These are phyloP conservation scores for Actias luna DNA, from an alignment of 2,888 invertebrate genomes.

Conservation along the genomic window DNA sequence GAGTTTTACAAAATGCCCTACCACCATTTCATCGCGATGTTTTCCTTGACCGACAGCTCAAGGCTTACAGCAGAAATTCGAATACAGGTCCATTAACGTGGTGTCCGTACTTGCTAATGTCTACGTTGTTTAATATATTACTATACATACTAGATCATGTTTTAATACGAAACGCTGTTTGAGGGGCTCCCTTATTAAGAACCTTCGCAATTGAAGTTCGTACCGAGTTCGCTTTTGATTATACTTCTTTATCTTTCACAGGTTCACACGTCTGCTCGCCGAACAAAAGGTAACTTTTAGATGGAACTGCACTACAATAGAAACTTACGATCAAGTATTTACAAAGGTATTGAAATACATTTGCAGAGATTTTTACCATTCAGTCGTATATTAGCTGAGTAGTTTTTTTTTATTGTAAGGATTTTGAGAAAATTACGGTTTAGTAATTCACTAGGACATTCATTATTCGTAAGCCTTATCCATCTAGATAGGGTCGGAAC, in stretches of 20 bases:
- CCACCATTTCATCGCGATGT: no score
- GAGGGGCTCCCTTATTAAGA: constrained; percentile 8
- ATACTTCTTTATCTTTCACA: constrained; percentile 1
- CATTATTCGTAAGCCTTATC: no score
- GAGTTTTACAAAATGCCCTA: no score
- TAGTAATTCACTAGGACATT: no score
- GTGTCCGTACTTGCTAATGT: no score
- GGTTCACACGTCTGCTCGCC: constrained; percentile 2
- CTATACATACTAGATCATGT: not conserved
- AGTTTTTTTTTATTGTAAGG: no score
- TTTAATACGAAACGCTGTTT: not conserved
- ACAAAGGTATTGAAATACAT: not conserved
- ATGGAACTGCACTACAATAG: not conserved
- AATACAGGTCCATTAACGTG: no score
- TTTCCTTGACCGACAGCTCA: no score
- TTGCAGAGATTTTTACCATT: not conserved
- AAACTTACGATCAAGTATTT: not conserved
- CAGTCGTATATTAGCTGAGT: no score
- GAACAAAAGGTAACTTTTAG: constrained; percentile 8
- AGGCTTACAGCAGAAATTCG: no score
- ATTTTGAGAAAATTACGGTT: no score
- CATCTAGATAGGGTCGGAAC: no score
- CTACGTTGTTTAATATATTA: not conserved
- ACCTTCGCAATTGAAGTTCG: not conserved
- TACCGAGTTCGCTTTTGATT: constrained; percentile 8